Evolutionary conservation across 2,888 invertebrate genomes (phyloP).

Genomic region (Cetonia aurata): DNA sequence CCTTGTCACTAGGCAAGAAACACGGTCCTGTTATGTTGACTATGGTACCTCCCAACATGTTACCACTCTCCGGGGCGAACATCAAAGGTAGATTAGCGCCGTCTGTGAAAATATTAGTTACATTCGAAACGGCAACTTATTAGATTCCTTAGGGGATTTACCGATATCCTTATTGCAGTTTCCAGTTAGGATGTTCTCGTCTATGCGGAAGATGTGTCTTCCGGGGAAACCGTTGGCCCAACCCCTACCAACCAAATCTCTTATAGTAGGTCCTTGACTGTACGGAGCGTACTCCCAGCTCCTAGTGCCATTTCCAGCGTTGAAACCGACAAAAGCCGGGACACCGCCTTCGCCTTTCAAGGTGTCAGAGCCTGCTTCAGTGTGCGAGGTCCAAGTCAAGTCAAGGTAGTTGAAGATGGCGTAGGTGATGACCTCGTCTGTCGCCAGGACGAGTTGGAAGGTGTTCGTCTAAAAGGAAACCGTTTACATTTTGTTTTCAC

Average conservation of each 20-base stretch:
- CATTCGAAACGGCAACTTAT: too few relatives aligned
- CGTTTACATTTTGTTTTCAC: not conserved
- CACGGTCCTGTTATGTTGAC: constrained; percentile 98
- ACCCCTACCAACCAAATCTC: constrained; percentile 86
- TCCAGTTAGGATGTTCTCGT: constrained; percentile 93
- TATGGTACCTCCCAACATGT: constrained; percentile 96
- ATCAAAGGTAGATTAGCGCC: constrained; percentile 85
- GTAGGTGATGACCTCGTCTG: constrained; percentile 94
- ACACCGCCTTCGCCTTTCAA: constrained; percentile 88
- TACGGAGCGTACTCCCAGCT: constrained; percentile 91
- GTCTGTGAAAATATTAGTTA: constrained; percentile 68
- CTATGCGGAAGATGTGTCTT: constrained; percentile 93
- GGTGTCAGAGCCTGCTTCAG: constrained; percentile 92
- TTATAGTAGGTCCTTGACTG: constrained; percentile 86
- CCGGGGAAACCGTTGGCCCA: constrained; percentile 91
- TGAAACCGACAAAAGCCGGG: constrained; percentile 94
- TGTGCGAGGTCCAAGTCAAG: constrained; percentile 91
- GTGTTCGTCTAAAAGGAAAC: constrained; percentile 82
- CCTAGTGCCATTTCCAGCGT: constrained; percentile 94
- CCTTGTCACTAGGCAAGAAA: constrained; percentile 80
- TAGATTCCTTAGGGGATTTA: constrained; percentile 60
- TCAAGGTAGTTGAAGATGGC: constrained; percentile 95
- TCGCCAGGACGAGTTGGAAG: constrained; percentile 93
- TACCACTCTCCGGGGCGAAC: constrained; percentile 95
- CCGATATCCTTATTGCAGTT: constrained; percentile 93